Evolutionary conservation across 1,140 invertebrate genomes (phyloP).

Genomic region (Drosophila cardini): DNA sequence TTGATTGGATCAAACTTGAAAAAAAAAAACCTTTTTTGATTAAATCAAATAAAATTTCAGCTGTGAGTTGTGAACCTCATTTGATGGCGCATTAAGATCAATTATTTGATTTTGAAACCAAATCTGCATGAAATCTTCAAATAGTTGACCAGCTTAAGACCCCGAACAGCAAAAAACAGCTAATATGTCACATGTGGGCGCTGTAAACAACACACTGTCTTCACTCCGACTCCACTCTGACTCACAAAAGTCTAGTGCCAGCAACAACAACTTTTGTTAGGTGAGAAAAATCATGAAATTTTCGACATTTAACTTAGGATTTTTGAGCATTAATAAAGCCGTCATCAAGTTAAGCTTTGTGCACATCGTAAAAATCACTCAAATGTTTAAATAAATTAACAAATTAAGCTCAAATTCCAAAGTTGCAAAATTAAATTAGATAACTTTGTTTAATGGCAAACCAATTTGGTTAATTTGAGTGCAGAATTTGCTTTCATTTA

Average conservation of each 20-base stretch:
- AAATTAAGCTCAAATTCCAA: slow-evolving; percentile 45
- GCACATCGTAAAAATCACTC: slow-evolving; percentile 43
- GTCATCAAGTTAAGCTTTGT: slow-evolving; percentile 41
- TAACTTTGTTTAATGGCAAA: slow-evolving; percentile 51
- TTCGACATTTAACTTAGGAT: slow-evolving; percentile 52
- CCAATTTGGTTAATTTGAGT: slow-evolving; percentile 47
- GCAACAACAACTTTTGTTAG: slow-evolving; percentile 35
- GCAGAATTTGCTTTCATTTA: slow-evolving; percentile 46
- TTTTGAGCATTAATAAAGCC: slow-evolving; percentile 60
- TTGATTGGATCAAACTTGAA: slow-evolving; percentile 73
- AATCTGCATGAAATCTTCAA: slow-evolving; percentile 81
- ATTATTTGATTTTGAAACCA: slow-evolving; percentile 84
- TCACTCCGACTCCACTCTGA: slow-evolving; percentile 14
- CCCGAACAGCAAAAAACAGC: slow-evolving; percentile 2
- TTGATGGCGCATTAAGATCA: slow-evolving; percentile 84
- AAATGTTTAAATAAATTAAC: slow-evolving; percentile 58
- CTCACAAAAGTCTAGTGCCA: slow-evolving; percentile 24
- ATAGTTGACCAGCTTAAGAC: slow-evolving; percentile 68
- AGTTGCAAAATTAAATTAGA: slow-evolving; percentile 70
- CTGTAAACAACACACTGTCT: slow-evolving; percentile 45
- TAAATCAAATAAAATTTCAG: slow-evolving; percentile 16
- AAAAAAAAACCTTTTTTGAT: slow-evolving; percentile 21
- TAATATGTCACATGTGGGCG: slow-evolving; percentile 57
- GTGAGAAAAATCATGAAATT: slow-evolving; percentile 47
- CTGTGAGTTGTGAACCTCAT: slow-evolving; percentile 43